Base-by-base conservation (phyloP, 1,140 invertebrate species). In the Macrotrachela quadricornifera region DNA sequence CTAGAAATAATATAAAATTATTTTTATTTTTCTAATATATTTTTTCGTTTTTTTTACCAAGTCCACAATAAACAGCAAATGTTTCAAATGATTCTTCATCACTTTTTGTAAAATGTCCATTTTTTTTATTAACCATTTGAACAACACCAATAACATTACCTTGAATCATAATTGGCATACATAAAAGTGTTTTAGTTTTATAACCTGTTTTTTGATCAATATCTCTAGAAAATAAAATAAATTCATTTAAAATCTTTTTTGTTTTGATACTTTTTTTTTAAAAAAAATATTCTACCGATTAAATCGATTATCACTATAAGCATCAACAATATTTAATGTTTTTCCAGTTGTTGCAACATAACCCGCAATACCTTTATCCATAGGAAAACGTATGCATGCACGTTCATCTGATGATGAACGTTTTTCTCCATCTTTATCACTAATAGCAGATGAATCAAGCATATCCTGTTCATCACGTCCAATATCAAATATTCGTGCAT, bases 341-440 rank as follows among this genome's bases (percentile, higher is more conserved):
- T 91, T 81, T 55, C 87, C 88, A 21, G 86, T 91, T n/a, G 85
- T 84, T 37, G 88, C 87, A 17, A 92, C 88, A 68, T 86, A 81
- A 45, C 87, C 86, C 11, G 86, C 92, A 57, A 92, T 88, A 16
- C 88, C 91, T 59, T 91, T 79, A 67, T 91, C 90, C 61, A 95
- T 91, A 10, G 90, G 87, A 73, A 96, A 95, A 59, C 77, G 21
- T 77, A 56, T 10, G 59, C 56, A 38, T 42, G 30, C 43, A 53
- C 17, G 13, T n/a, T 56, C 46, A 45, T 14, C 12, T 21, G 58
- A 59, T 56, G 64, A 64, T 64, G 65, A 52, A 68, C 66, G 56
- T 68, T 64, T 58, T 63, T 63, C 42, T 58, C 57, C 15, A 59
- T 57, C 11, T 60, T 54, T 46, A 30, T 38, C 45, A 59, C 57